Evolutionary conservation across 2,797 vertebrate genomes (phyloP).

Genomic region (Sebastes variabilis): DNA sequence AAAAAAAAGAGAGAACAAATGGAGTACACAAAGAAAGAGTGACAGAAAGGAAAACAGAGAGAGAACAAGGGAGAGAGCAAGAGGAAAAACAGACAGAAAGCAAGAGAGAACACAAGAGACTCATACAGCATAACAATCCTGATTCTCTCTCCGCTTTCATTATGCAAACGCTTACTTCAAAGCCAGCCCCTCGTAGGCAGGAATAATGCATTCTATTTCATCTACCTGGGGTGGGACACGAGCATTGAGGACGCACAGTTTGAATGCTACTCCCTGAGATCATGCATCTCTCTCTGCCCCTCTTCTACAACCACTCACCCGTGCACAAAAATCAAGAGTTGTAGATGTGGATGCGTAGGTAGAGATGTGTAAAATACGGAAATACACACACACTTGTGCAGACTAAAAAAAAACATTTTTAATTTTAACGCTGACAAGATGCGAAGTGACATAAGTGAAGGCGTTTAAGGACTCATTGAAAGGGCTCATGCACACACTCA

Average conservation of each 20-base stretch:
- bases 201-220: constrained; percentile 81
- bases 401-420: not conserved
- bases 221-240: constrained; percentile 75
- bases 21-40: constrained; percentile 32
- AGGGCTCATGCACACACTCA: not conserved
- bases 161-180: constrained; percentile 81
- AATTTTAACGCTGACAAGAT: constrained; percentile 15
- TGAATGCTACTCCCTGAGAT: constrained; percentile 32
- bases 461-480: constrained; percentile 11
- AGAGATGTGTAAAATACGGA: not conserved
- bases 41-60: constrained; percentile 16
- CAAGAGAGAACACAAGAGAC: constrained; percentile 54
- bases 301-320: constrained; percentile 14
- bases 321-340: not conserved
- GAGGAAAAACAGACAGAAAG: constrained; percentile 41
- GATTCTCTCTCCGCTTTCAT: constrained; percentile 75
- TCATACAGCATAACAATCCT: constrained; percentile 69
- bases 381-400: not conserved
- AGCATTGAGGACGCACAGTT: constrained; percentile 39
- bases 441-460: constrained; percentile 11
- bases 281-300: constrained; percentile 16
- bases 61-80: constrained; percentile 11
- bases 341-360: not conserved
- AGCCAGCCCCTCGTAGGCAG: constrained; percentile 72
- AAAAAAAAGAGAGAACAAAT: constrained; percentile 6